Evolutionary conservation across 2,888 invertebrate species (phyloP), one percentile per base, ranked within the genome.

Genomic region (Trissoscelio sp.): DNA sequence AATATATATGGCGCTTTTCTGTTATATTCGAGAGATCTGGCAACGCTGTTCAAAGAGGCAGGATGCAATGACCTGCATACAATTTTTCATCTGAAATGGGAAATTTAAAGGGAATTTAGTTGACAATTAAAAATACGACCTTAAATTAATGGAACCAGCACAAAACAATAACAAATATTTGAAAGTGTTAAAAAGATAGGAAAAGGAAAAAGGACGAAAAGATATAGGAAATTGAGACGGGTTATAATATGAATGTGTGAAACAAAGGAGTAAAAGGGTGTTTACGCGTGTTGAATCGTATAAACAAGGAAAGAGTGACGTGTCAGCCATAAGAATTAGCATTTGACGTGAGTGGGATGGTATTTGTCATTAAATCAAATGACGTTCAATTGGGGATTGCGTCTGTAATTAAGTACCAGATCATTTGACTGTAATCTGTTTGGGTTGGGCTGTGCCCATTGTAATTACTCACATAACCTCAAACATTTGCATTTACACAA

Each of bases 321-420:
- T 62, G 57, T 53, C 53, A 28, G 62, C 14, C 48, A 53, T 53
- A 53, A 62, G 60, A 62, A 62, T 73, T 20, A 9, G 20, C 62
- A 39, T 73, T 55, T 55, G 22, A 73, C 20, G 73, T 18, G 62
- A 64, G 73, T 73, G 73, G 62, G 78, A 78, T 78, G 78, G 46
- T 70, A n/a, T 57, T 78, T 57, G 77, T 69, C 60, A 77, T 77
- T 57, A 62, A 70, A 70, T 78, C 55, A 70, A 64, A 78, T 64
- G 69, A 70, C 67, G 46, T 39, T 57, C 64, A 57, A 78, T 78
- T 73, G 55, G 31, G 14, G 12, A 53, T 51, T 48, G 42, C 69
- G 7, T 62, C 24, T 62, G 42, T 55, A 69, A 77, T 77, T 62
- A 70, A 70, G 12, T 39, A 31, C 39, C 28, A 51, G 51, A 51